Evolutionary conservation across 1,140 invertebrate genomes (phyloP), one percentile per base, ranked within the genome.

Genomic region (Pachyrhynchus sulphureomaculatus): DNA sequence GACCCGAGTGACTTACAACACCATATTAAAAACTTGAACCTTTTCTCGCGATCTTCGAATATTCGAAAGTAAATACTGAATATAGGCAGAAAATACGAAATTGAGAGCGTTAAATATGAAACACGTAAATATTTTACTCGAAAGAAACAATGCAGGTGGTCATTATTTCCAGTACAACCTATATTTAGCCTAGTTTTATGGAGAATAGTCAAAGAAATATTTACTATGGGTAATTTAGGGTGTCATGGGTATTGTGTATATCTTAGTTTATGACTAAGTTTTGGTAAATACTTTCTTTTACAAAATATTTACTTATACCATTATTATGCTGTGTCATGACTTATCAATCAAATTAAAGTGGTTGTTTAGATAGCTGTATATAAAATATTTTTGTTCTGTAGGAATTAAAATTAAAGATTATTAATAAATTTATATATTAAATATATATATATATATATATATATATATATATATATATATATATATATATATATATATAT

Each of bases 141-240:
- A 54, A 18, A 17, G 51, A 41, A 54, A 54, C 51, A 33, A 54
- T 54, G 33, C 51, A 54, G 51, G 51, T 54, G 51, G 41, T 41
- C 51, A 41, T 41, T 54, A 54, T 42, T 33, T 32, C 20, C 21
- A 5, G 29, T 26, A 54, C 51, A 53, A 41, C 9, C 51, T 54
- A 54, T 54, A 33, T 26, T 54, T 54, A 54, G 33, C 36, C 51
- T 41, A 54, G 51, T 41, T 54, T 36, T 42, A 10, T 42, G 23
- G 18, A 18, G 12, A 48, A 48, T 29, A 29, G 21, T 48, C 45
- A 32, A 48, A 23, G 42, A 29, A 29, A 29, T 29, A 29, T 45
- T 9, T 45, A 24, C 17, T 5, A 32, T 18, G 23, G 18, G 47
- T 21, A 34, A 32, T 49, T 49, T 33, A 33, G 23, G 10, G 24